Conservation (phyloP, 2,888 invertebrate genomes). For the Macrophya annulata region DNA sequence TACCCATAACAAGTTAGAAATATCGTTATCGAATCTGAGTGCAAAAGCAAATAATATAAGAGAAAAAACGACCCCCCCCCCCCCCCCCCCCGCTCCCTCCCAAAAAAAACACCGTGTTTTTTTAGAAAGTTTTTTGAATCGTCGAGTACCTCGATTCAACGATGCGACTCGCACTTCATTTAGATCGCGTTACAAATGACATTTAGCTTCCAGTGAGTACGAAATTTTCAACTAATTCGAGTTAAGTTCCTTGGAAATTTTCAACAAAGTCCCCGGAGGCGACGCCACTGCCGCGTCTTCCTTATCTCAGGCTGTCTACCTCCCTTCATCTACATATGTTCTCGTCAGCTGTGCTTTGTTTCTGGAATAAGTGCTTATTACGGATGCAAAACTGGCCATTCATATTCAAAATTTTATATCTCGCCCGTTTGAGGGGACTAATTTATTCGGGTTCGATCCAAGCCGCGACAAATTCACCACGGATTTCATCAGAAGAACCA, state of each 20-base stretch:
- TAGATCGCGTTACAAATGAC: constrained; percentile 50
- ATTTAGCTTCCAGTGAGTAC: constrained; percentile 38
- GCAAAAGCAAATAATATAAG: neutral
- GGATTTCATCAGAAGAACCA: constrained; percentile 41
- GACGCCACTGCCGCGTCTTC: constrained; percentile 43
- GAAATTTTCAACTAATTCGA: constrained; percentile 53
- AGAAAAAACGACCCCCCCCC: no score
- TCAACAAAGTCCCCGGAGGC: constrained; percentile 48
- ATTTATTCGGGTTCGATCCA: constrained; percentile 85
- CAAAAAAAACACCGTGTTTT: no score
- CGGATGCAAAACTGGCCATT: constrained; percentile 93
- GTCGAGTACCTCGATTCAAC: neutral
- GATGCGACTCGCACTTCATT: constrained; percentile 31
- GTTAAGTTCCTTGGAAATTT: constrained; percentile 52
- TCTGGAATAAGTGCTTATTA: constrained; percentile 87
- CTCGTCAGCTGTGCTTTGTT: constrained; percentile 83
- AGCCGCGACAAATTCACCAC: constrained; percentile 76
- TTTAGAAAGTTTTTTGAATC: no score
- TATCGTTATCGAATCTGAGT: neutral
- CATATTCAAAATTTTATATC: constrained; percentile 96
- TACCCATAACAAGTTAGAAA: neutral
- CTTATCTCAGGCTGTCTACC: constrained; percentile 43
- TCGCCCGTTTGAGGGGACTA: constrained; percentile 85
- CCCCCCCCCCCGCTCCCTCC: no score
- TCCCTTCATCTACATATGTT: constrained; percentile 83